Evolutionary conservation across 2,888 invertebrate genomes (phyloP), one percentile per base, ranked within the genome.

Genomic region (Chrysolina oricalcia): DNA sequence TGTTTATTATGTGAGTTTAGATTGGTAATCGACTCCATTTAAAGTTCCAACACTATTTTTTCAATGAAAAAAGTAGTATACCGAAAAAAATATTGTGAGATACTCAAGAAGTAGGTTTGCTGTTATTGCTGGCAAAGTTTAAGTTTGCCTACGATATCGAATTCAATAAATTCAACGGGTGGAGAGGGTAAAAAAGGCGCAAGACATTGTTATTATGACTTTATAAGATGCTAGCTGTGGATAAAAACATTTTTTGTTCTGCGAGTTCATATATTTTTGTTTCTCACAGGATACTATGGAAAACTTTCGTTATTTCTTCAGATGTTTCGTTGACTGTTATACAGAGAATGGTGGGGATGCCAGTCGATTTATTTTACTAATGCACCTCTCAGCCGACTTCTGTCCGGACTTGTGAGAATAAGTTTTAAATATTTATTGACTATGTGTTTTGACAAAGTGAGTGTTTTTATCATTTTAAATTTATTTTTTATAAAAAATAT

Each of bases 321-420:
- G 79, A 62, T 73, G 75, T 50, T 82, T 85, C 73, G 73, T 83
- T 17, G 73, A 79, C 21, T 73, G 79, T 48, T 83, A 84, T 70
- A 81, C 78, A 23, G 65, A 74, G 6, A 77, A 70, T 21, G 80
- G 80, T 9, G 80, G 81, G 13, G 72, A 72, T 41, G 66, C 76
- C 21, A 79, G 77, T 41, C 78, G 84, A 63, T 87, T 87, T 77
- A 81, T 81, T 4, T 80, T 80, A 64, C 79, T 87, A 46, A 72
- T 87, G 35, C 82, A 84, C 23, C 86, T 87, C 81, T 81, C 87
- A 56, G 83, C 86, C 1, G 85, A 86, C 63, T 87, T 81, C 79
- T 87, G 85, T 78, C 78, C 70, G 63, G 84, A 84, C 78, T 76
- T 83, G 75, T 83, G 64, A 64, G 72, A 66, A 21, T 43, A 53